Evolutionary conservation across 2,888 invertebrate genomes (phyloP), one percentile per base, ranked within the genome.

Genomic region (Orthonychiurus folsomi): DNA sequence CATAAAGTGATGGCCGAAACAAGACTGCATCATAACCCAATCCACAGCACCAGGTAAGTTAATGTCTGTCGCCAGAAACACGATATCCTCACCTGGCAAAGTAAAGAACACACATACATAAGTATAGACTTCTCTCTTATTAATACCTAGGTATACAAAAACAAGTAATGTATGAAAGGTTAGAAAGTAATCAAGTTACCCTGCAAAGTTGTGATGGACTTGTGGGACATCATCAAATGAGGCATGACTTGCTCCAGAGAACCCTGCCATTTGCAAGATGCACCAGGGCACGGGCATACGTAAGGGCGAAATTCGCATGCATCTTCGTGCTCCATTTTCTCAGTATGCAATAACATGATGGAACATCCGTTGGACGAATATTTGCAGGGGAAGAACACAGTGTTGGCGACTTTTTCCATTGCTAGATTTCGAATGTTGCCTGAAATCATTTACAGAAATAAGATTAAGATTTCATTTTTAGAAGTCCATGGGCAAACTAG

Each of bases 1-100:
- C 97, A 99, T 99, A 76, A 99, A 99, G 79, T 97, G 93, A 77
- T 95, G 95, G 62, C 93, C 94, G 78, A 97, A 99, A 79, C 99
- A 99, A 27, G 94, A 94, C 80, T 99, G 99, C 97, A 99, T 99
- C 99, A 99, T 99, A 2, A 93, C 93, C 96, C 96, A 97, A 78
- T 97, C 96, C 12, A 97, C 96, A 37, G 96, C 97, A 64, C 99
- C 99, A 5, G 97, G 97, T 70, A 99, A 84, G 80, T 97, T 99
- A 66, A 99, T 99, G 78, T 99, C 99, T 50, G 99, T 99, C 1
- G 99, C 99, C 73, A 99, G 81, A 79, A 99, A 99, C 59, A 99
- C 99, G 74, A 99, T 99, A 77, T 99, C 99, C 80, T 99, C 99
- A 59, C 89, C 88, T 85, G n/a, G n/a, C n/a, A n/a, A 72, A 50